Base-by-base conservation (phyloP, 2,888 invertebrate genomes). In the Gibbula magus region DNA sequence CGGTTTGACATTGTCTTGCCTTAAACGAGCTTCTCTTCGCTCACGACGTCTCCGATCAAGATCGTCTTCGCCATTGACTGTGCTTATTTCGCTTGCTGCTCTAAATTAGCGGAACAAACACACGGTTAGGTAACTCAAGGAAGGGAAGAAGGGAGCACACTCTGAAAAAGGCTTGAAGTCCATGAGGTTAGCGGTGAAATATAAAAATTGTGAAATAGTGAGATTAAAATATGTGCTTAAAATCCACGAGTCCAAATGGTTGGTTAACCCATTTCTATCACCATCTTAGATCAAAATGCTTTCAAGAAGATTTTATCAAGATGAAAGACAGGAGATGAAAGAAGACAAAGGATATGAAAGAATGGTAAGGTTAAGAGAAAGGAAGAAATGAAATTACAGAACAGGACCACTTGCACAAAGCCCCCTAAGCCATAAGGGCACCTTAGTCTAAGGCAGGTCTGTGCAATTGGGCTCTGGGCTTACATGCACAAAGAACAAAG, bases 31-130 rank as follows among this genome's bases (percentile, higher is more conserved):
- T 79, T 89, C 88, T 73, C 89, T 84, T 79, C 89, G 83, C 78
- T 89, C 89, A 53, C 89, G 84, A 39, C 89, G 83, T 75, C 88
- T 82, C 32, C 88, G 83, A 79, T 89, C 89, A 54, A 88, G 81
- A 77, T 88, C 89, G 81, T 89, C 88, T 75, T 89, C 89, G n/a
- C 88, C 87, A 75, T 89, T 88, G 79, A 87, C 84, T 20, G 87
- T 80, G 20, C 83, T 83, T 54, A 83, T 39, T 45, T 73, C 84
- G 75, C 85, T 85, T 32, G 87, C 81, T 32, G 86, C 84, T 86
- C 88, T 89, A 85, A 66, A 84, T 83, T 84, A 84, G 83, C 79
- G 79, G 73, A 76, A 75, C 54, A 75, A 81, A 79, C 81, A 54
- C 79, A 77, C 52, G 81, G 78, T 61, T 67, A 79, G 77, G 77